Conservation (phyloP, 1,140 invertebrate species). For the Batillaria attramentaria region DNA sequence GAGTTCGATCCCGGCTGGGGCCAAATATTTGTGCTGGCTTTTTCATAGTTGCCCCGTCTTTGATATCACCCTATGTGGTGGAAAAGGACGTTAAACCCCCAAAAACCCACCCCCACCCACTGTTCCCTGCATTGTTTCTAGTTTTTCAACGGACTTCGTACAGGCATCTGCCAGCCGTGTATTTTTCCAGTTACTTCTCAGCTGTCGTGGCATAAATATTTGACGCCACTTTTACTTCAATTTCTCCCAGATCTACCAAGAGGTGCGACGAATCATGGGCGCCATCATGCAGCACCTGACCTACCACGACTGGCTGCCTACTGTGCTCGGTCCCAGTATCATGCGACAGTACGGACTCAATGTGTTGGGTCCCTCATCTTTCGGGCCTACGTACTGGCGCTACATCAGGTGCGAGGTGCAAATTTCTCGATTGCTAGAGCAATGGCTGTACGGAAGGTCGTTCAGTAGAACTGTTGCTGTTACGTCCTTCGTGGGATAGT, state of each 20-base stretch:
- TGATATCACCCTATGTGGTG: too few relatives aligned
- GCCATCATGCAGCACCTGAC: constrained; percentile 87
- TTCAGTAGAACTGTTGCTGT: not conserved
- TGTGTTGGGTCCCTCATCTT: constrained; percentile 65
- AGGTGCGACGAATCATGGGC: constrained; percentile 84
- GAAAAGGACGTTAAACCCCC: too few relatives aligned
- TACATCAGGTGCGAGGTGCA: constrained; percentile 77
- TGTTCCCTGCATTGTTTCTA: too few relatives aligned
- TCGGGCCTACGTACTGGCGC: constrained; percentile 77
- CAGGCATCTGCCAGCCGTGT: too few relatives aligned
- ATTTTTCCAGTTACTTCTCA: too few relatives aligned
- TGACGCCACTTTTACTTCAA: not conserved
- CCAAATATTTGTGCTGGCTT: too few relatives aligned
- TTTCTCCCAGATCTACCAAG: constrained; percentile 81
- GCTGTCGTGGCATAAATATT: not conserved
- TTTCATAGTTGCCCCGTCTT: too few relatives aligned
- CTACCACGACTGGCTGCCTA: constrained; percentile 89
- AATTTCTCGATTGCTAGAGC: not conserved
- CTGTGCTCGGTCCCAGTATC: constrained; percentile 78
- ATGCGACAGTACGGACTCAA: constrained; percentile 40
- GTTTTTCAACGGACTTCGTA: too few relatives aligned
- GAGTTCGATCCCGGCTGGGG: too few relatives aligned
- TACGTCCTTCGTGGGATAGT: not conserved
- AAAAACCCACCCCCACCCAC: too few relatives aligned
- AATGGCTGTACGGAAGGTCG: not conserved